Percentiles rank a stretch among this genome's conserved stretches.
Conservation (phyloP, 2,797 vertebrate genomes). For the Thalassophryne amazonica region DNA sequence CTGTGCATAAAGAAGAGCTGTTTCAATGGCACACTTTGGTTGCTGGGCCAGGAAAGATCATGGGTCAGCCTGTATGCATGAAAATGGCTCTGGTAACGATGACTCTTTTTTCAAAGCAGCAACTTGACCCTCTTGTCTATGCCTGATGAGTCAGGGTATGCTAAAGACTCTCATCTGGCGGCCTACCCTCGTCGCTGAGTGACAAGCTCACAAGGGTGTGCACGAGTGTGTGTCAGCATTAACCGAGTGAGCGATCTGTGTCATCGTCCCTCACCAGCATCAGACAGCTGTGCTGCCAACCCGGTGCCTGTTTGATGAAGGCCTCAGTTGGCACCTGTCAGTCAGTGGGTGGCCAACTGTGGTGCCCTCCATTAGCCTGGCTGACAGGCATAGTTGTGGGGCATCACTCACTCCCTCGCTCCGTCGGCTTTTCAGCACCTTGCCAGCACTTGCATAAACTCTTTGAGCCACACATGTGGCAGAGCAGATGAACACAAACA, state of each 20-base stretch:
- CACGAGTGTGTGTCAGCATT: conserved; percentile 48
- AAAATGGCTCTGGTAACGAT: conserved; percentile 34
- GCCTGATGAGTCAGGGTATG: conserved; percentile 39
- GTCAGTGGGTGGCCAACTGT: conserved; percentile 62
- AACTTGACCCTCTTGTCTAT: conserved; percentile 47
- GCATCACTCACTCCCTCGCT: conserved; percentile 51
- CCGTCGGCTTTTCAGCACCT: conserved; percentile 29
- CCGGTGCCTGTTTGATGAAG: conserved; percentile 23
- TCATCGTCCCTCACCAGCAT: conserved; percentile 37
- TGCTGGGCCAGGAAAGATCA: conserved; percentile 30
- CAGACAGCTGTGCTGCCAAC: conserved; percentile 32
- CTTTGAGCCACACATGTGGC: conserved; percentile 10
- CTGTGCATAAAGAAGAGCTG: neutral
- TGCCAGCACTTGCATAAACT: conserved; percentile 20
- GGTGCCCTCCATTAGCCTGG: conserved; percentile 64
- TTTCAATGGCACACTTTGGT: too few species aligned
- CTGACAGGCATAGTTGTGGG: conserved; percentile 53
- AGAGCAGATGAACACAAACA: neutral
- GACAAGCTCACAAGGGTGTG: conserved; percentile 36
- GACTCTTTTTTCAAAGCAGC: conserved; percentile 47
- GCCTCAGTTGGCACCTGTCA: conserved; percentile 63
- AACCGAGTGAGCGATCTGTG: conserved; percentile 42
- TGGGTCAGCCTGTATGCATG: conserved; percentile 32
- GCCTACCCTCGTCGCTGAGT: conserved; percentile 29
- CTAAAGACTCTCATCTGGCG: conserved; percentile 31